Percentiles rank a stretch among this genome's conserved stretches.
phyloP scores from a whole-genome alignment of 2,113 vertebrate genomes.

The Leptobrachium leishanense region DNA sequence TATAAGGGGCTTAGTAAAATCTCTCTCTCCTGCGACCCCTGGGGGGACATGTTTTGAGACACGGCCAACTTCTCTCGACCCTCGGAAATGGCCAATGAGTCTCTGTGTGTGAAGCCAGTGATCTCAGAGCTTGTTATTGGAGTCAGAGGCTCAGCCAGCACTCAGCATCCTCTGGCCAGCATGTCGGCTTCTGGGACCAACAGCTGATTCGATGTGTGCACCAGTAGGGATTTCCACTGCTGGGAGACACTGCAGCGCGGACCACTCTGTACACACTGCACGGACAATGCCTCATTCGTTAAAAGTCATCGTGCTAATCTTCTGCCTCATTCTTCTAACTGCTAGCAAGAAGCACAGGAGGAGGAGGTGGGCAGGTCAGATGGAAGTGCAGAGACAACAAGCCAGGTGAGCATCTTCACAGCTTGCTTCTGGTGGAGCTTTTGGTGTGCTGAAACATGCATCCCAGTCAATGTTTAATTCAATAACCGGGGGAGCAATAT shows the following conservation, averaged over 20 bases:
- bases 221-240: conserved; percentile 47
- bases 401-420: conserved; percentile 70
- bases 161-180: background rate
- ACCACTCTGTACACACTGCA: conserved; percentile 13
- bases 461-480: too few species aligned
- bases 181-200: background rate
- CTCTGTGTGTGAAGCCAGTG: conserved; percentile 30
- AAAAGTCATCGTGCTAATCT: conserved; percentile 70
- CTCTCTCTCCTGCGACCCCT: conserved; percentile 30
- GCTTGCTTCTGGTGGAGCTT: background rate
- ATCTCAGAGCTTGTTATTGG: conserved; percentile 47
- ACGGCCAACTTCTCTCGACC: conserved; percentile 30
- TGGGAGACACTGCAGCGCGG: conserved; percentile 61
- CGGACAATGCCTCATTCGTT: conserved; percentile 73
- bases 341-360: conserved; percentile 78
- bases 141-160: conserved; percentile 28
- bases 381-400: conserved; percentile 69
- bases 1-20: conserved; percentile 45
- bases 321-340: conserved; percentile 72
- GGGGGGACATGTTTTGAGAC: conserved; percentile 28
- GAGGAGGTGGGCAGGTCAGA: conserved; percentile 74
- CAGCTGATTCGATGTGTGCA: conserved; percentile 62
- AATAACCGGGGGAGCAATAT: too few species aligned
- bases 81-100: conserved; percentile 27
- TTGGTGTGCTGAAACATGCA: background rate